These are phyloP conservation scores for Drosophila sp. DNA, from an alignment of 1,140 invertebrate species.

Conservation along the genomic window DNA sequence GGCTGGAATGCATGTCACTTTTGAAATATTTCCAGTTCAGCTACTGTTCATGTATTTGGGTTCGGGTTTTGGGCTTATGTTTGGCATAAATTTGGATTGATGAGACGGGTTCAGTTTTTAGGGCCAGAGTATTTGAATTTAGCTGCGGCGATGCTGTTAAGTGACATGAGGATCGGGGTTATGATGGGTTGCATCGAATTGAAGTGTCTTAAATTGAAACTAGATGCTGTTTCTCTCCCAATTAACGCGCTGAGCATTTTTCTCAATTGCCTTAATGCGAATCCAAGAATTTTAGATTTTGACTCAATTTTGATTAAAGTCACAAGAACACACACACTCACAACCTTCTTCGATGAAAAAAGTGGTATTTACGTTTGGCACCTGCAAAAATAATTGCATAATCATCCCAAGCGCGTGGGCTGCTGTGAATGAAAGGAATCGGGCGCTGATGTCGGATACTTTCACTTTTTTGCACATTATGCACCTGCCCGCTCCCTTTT, in stretches of 20 bases:
- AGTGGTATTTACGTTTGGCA: no score
- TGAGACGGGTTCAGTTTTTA: not conserved
- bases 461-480: constrained; percentile 28
- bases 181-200: no score
- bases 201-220: no score
- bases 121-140: constrained; percentile 1
- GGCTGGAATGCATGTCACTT: not conserved
- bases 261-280: no score
- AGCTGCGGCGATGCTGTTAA: not conserved
- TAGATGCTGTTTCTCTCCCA: not conserved
- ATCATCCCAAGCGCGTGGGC: constrained; percentile 7
- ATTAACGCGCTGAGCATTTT: no score
- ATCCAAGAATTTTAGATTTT: no score
- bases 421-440: constrained; percentile 11
- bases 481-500: not conserved
- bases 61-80: not conserved
- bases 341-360: no score
- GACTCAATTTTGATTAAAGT: no score
- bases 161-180: no score
- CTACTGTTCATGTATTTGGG: constrained; percentile 8
- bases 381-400: no score
- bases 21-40: not conserved
- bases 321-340: not conserved
- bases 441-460: constrained; percentile 16
- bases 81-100: constrained; percentile 10